These are phyloP conservation scores for Amitus sp. DNA, from an alignment of 2,888 invertebrate genomes.

Conservation along the genomic window DNA sequence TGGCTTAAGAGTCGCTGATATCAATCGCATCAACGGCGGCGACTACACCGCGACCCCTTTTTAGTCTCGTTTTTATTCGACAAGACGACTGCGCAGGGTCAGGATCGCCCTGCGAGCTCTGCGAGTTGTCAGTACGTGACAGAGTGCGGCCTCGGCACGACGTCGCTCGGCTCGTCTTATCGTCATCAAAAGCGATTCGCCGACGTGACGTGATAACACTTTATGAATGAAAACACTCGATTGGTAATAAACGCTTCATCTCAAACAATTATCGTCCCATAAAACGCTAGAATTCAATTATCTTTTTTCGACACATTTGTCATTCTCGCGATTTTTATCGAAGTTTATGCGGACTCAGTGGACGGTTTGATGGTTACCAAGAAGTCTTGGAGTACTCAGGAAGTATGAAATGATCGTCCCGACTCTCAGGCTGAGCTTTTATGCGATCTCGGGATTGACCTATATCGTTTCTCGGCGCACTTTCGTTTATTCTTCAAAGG, in stretches of 20 bases:
- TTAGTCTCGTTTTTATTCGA: conserved; percentile 18
- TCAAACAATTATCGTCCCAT: not conserved
- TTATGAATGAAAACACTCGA: conserved; percentile 51
- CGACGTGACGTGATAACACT: conserved; percentile 26
- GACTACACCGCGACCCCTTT: conserved; percentile 15
- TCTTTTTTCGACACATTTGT: too few species aligned
- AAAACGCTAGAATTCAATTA: not conserved
- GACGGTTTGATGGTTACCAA: too few species aligned
- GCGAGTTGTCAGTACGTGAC: conserved; percentile 60
- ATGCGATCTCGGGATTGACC: not conserved
- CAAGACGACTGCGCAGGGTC: conserved; percentile 34
- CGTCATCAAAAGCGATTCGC: conserved; percentile 35
- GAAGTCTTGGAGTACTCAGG: too few species aligned
- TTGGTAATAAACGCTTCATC: conserved; percentile 20
- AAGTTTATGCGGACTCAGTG: too few species aligned
- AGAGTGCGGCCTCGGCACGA: conserved; percentile 63
- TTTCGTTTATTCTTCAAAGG: not conserved
- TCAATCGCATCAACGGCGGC: conserved; percentile 23
- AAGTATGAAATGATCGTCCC: too few species aligned
- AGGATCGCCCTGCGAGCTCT: conserved; percentile 27
- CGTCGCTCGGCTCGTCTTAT: conserved; percentile 53
- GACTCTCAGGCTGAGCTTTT: too few species aligned
- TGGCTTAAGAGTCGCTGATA: conserved; percentile 20
- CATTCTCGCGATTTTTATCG: not conserved
- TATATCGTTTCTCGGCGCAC: too few species aligned